Conservation (phyloP, 2,888 invertebrate species). For the Lasiommata megera region DNA sequence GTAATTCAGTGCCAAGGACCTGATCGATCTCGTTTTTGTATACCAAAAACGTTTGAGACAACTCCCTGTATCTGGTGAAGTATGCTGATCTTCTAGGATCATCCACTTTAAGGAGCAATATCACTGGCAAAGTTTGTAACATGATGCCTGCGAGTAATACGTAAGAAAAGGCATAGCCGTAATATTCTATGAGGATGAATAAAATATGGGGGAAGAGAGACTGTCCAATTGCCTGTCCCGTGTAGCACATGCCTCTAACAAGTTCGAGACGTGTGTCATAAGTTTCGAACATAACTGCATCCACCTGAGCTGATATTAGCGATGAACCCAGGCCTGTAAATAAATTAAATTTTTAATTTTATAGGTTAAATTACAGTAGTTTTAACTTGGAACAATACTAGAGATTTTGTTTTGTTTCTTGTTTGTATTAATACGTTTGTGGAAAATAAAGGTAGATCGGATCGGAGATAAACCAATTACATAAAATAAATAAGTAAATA, state of each 20-base stretch:
- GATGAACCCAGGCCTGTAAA: constrained; percentile 71
- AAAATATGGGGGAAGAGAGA: constrained; percentile 70
- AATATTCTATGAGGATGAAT: constrained; percentile 58
- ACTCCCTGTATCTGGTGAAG: constrained; percentile 62
- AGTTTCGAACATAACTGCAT: constrained; percentile 71
- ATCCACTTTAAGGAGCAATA: constrained; percentile 61
- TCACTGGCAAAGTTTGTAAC: constrained; percentile 66
- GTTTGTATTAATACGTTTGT: background rate
- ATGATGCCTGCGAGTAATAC: constrained; percentile 64
- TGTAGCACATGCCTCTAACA: constrained; percentile 61
- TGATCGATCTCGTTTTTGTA: constrained; percentile 59
- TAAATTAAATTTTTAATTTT: constrained; percentile 29
- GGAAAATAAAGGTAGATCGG: background rate
- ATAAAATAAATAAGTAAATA: background rate
- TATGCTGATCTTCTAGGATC: constrained; percentile 52
- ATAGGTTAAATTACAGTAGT: too few species aligned
- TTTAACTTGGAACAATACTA: too few species aligned
- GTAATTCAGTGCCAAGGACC: constrained; percentile 61
- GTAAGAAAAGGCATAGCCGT: constrained; percentile 60
- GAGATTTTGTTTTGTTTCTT: too few species aligned
- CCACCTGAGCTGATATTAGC: constrained; percentile 70
- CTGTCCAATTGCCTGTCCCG: constrained; percentile 72
- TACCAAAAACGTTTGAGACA: constrained; percentile 62
- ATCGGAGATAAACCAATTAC: background rate
- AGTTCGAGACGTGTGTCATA: constrained; percentile 65